phyloP scores from a whole-genome alignment of 2,113 vertebrate genomes.

The Willisornis vidua region DNA sequence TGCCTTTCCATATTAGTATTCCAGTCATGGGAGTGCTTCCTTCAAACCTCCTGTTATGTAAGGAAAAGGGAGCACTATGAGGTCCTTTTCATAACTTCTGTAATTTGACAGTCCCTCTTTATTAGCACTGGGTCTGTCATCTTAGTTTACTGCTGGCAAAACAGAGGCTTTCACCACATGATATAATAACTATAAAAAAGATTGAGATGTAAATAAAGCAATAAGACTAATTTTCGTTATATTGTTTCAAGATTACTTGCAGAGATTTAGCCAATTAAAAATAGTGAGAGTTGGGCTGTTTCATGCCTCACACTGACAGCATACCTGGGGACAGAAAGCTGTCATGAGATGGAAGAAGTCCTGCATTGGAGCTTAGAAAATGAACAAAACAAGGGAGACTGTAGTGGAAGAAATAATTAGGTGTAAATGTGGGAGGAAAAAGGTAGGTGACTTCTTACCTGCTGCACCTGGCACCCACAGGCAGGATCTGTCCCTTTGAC shows the following conservation, averaged over 20 bases:
- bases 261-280: background rate
- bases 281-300: background rate
- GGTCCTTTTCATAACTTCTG: background rate
- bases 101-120: background rate
- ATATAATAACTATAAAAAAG: background rate
- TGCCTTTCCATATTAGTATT: background rate
- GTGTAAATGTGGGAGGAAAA: background rate
- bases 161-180: background rate
- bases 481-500: background rate
- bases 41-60: background rate
- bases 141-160: background rate
- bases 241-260: slow-evolving; percentile 1
- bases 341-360: background rate
- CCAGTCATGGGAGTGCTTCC: background rate
- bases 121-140: background rate
- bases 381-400: background rate
- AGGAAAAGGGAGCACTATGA: background rate
- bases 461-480: background rate
- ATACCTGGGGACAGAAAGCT: background rate
- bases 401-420: background rate
- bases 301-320: background rate
- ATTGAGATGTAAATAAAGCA: background rate
- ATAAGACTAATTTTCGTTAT: background rate
- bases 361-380: background rate
- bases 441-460: background rate